Percentiles rank a stretch among this genome's conserved stretches.
Conservation (phyloP, 2,797 vertebrate genomes). For the Numenius phaeopus region DNA sequence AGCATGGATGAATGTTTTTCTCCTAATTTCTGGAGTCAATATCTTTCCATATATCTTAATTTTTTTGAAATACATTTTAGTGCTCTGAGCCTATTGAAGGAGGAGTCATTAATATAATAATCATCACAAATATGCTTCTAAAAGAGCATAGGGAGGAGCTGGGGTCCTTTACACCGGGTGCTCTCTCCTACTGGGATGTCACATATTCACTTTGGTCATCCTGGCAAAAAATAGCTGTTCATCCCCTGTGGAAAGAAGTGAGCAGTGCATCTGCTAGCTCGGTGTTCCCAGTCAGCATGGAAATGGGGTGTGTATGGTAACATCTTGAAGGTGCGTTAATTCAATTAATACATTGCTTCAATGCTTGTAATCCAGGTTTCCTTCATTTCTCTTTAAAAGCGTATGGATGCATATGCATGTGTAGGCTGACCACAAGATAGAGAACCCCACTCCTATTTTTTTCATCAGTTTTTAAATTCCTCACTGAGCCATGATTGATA, state of each 20-base stretch:
- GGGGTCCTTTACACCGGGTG: not conserved
- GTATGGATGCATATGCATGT: not conserved
- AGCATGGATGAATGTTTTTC: not conserved
- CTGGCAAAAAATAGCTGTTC: not conserved
- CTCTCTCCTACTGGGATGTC: not conserved
- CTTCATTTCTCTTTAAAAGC: not conserved
- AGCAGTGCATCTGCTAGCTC: not conserved
- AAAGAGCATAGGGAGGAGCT: not conserved
- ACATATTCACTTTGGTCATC: not conserved
- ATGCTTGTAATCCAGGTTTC: not conserved
- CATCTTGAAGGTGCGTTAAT: rapidly evolving
- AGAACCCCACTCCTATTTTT: not conserved
- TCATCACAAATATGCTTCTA: not conserved
- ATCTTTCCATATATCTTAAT: not conserved
- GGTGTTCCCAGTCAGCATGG: not conserved
- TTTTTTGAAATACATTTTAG: not conserved
- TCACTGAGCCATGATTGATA: not conserved
- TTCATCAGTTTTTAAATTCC: not conserved
- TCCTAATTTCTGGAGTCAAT: not conserved
- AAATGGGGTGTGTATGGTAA: not conserved
- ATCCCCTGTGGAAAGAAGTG: not conserved
- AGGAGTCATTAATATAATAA: not conserved
- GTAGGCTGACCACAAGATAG: not conserved
- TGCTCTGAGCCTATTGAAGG: not conserved
- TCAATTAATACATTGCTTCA: not conserved